These are phyloP conservation scores for Oscheius sp. DNA, from an alignment of 2,888 invertebrate species.

Conservation along the genomic window DNA sequence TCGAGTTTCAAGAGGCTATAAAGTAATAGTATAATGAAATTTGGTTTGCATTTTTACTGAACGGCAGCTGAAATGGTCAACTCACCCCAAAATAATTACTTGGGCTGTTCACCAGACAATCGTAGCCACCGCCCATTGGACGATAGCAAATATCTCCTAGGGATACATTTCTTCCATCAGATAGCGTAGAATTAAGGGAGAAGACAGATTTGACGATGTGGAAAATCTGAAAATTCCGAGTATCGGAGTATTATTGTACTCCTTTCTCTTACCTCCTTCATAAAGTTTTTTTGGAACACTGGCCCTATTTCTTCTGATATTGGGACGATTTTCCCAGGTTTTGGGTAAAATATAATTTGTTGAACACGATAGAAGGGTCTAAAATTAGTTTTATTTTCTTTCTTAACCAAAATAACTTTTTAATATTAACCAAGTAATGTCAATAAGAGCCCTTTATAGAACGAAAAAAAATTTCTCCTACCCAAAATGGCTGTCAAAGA, in stretches of 20 bases:
- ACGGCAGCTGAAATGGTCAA: not conserved
- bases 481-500: constrained; percentile 87
- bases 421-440: too few relatives aligned
- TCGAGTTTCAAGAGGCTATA: too few relatives aligned
- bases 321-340: constrained; percentile 70
- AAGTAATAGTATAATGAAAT: too few relatives aligned
- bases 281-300: constrained; percentile 83
- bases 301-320: constrained; percentile 78
- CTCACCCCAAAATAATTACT: constrained; percentile 86
- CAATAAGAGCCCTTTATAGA: too few relatives aligned
- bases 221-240: constrained; percentile 31
- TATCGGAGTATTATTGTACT: not conserved
- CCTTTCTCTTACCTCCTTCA: constrained; percentile 76
- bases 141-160: constrained; percentile 85
- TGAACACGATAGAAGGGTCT: constrained; percentile 92
- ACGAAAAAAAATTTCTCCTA: too few relatives aligned
- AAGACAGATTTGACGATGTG: constrained; percentile 36
- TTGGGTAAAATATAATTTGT: constrained; percentile 83
- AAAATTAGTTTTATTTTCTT: too few relatives aligned
- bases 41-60: not conserved
- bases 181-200: constrained; percentile 31
- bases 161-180: constrained; percentile 32
- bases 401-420: too few relatives aligned
- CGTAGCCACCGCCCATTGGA: constrained; percentile 80
- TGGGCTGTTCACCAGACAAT: constrained; percentile 87